Base-by-base conservation (phyloP, 2,888 invertebrate genomes). In the Lycophotia porphyrea region DNA sequence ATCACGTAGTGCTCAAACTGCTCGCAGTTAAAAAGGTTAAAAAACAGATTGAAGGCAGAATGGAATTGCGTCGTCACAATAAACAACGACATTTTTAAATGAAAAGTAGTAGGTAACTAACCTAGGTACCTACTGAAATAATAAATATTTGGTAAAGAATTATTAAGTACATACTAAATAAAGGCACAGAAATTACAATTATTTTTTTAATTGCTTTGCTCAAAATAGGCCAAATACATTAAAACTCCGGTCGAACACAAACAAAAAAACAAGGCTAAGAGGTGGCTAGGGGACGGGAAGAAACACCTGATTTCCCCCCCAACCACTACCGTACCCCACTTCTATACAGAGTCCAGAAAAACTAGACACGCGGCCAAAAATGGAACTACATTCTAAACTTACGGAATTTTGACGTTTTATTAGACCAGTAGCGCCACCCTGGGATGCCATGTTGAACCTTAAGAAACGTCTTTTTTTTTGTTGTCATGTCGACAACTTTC, bases 1-100 rank as follows among this genome's bases (percentile, higher is more conserved):
- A 88, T 88, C 90, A 92, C 90, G 91, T 91, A 49, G 69, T 42
- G 52, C 52, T 65, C 42, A 21, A 39, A 75, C 47, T 63, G 63
- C n/a, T 72, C 52, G 27, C 27, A 55, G 68, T 72, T 75, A 80
- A 76, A 84, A 84, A 80, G 74, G 67, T 77, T 78, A 81, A 86
- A 81, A 86, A 88, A 81, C 77, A 75, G 49, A 71, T 76, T 71
- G 47, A 55, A 72, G 63, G 55, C 65, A 68, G 44, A 64, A 69
- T 55, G 55, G 36, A 61, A 73, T 64, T 63, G 61, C 67, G 63
- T 52, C 27, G 78, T 64, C 31, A 3, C 44, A 74, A 39, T 42
- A 69, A 34, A 49, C 34, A 63, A 55, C 27, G 27, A 42, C 5
- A 42, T 36, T 49, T 42, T 77, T 27, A 18, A 63, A 60, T 44